phyloP scores from a whole-genome alignment of 2,113 vertebrate species.

The Oceanites oceanicus region DNA sequence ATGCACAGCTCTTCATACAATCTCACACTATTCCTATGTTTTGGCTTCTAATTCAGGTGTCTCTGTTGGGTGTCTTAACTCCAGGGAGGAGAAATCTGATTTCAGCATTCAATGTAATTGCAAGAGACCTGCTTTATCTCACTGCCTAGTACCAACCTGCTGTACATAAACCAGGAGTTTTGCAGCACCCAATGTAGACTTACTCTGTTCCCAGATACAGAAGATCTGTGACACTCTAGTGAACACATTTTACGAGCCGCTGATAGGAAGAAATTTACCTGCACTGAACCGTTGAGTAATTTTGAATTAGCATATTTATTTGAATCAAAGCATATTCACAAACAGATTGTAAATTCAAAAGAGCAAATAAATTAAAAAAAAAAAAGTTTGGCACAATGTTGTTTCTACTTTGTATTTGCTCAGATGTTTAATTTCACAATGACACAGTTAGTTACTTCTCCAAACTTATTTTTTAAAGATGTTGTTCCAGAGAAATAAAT shows the following conservation, averaged over 20 bases:
- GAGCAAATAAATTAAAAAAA: neutral
- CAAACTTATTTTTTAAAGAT: neutral
- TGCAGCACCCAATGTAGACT: neutral
- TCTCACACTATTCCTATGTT: neutral
- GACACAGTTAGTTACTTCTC: neutral
- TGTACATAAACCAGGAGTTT: neutral
- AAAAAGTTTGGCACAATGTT: neutral
- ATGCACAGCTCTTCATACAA: neutral
- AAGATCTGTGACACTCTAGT: neutral
- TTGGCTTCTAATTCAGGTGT: neutral
- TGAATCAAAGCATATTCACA: neutral
- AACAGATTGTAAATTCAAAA: neutral
- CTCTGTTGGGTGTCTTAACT: neutral
- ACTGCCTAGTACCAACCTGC: neutral
- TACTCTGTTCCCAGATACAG: neutral
- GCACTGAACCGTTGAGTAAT: rapidly evolving
- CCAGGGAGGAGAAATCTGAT: neutral
- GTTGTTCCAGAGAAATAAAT: neutral
- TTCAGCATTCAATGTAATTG: neutral
- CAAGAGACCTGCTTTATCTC: neutral
- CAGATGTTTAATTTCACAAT: neutral
- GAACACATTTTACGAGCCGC: neutral
- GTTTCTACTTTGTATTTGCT: neutral
- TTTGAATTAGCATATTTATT: neutral
- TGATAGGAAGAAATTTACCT: neutral